These are phyloP conservation scores for Cephus cinctus DNA, from an alignment of 1,140 invertebrate species.

Conservation along the genomic window DNA sequence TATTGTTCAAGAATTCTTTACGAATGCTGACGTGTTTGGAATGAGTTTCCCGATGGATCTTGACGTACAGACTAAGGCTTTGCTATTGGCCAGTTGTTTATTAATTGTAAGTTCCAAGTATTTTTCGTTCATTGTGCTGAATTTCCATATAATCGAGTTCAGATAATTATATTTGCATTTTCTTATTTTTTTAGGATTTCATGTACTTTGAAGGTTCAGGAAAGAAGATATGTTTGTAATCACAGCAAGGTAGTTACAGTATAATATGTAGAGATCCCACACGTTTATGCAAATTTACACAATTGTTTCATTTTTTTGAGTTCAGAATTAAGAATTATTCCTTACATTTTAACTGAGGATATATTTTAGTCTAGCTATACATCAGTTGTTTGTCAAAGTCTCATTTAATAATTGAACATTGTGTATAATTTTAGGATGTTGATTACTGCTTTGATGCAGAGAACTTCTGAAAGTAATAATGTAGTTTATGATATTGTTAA, in stretches of 20 bases:
- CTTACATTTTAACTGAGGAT: too few species aligned
- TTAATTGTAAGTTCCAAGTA: constrained; percentile 47
- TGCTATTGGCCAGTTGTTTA: constrained; percentile 57
- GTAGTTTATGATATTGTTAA: too few species aligned
- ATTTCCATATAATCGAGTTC: not conserved
- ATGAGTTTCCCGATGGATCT: constrained; percentile 63
- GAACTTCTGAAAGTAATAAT: too few species aligned
- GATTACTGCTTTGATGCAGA: too few species aligned
- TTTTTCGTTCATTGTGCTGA: not conserved
- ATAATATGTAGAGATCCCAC: not conserved
- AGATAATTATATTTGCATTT: not conserved
- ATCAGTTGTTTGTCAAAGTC: too few species aligned
- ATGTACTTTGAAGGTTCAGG: constrained; percentile 5
- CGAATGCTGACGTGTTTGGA: constrained; percentile 64
- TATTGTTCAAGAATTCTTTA: constrained; percentile 59
- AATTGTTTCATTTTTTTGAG: too few species aligned
- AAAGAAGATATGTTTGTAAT: not conserved
- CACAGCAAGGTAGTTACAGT: not conserved
- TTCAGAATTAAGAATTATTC: too few species aligned
- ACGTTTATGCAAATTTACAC: too few species aligned
- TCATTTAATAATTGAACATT: too few species aligned
- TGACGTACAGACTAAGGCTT: constrained; percentile 62
- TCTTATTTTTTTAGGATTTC: constrained; percentile 3
- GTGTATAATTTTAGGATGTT: too few species aligned
- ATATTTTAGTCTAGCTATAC: too few species aligned